phyloP scores from a whole-genome alignment of 2,797 vertebrate species.

The Pangasius larnaudii region DNA sequence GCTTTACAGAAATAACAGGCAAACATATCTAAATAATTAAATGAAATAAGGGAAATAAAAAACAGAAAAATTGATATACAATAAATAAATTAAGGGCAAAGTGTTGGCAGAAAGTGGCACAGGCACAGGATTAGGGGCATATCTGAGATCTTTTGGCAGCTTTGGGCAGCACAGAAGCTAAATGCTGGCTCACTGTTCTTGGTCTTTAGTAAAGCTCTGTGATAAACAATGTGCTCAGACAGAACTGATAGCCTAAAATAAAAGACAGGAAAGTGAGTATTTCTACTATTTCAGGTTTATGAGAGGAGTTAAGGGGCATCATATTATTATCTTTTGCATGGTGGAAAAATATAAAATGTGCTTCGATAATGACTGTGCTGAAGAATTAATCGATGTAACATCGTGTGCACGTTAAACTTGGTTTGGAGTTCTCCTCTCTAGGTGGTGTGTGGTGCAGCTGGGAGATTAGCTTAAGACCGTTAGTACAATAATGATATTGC shows the following conservation, averaged over 20 bases:
- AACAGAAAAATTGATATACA: neutral
- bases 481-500: no score
- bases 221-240: neutral
- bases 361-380: neutral
- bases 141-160: neutral
- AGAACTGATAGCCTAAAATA: neutral
- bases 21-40: neutral
- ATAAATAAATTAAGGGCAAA: neutral
- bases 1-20: neutral
- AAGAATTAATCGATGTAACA: neutral
- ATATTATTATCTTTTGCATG: neutral
- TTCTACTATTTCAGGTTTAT: neutral
- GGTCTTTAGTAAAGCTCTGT: neutral
- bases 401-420: no score
- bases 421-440: neutral
- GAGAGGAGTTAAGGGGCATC: neutral
- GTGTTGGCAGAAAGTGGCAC: neutral
- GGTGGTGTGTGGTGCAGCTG: neutral
- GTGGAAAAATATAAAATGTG: neutral
- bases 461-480: neutral
- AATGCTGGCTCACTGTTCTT: neutral
- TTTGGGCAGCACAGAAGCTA: neutral
- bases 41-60: neutral
- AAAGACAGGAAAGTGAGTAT: neutral
- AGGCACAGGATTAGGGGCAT: neutral